Percentiles rank a stretch among this genome's conserved stretches.
Conservation (phyloP, 2,113 vertebrate species). For the Micronycteris hirsuta region DNA sequence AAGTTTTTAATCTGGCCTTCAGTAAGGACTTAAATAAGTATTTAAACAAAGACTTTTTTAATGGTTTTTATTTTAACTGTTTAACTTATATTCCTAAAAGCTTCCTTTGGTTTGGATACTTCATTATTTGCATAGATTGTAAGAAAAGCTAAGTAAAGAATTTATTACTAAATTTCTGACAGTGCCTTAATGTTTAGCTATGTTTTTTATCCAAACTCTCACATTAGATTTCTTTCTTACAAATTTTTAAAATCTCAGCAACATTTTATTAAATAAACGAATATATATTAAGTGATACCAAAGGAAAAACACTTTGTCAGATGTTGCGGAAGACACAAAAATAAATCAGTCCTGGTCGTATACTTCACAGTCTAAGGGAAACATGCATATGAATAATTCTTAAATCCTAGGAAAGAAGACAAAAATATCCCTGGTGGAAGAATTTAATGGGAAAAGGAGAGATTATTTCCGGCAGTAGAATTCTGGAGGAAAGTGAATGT, state of each 20-base stretch:
- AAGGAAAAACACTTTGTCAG: background rate
- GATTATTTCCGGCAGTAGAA: background rate
- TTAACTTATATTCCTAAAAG: background rate
- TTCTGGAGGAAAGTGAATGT: background rate
- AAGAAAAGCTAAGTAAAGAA: background rate
- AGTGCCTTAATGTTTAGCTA: background rate
- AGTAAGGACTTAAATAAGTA: background rate
- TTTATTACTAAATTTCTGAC: background rate
- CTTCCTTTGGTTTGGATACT: background rate
- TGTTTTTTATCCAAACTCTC: background rate
- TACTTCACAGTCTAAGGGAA: background rate
- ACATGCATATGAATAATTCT: background rate
- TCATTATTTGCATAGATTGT: background rate
- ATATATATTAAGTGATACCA: background rate
- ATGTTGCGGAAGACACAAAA: background rate
- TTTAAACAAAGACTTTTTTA: background rate
- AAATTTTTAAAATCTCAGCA: background rate
- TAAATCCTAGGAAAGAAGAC: background rate
- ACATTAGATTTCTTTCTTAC: background rate
- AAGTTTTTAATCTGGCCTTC: constrained; percentile 20
- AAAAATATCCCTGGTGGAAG: background rate
- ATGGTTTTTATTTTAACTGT: background rate
- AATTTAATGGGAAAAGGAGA: background rate
- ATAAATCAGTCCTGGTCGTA: background rate
- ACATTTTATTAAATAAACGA: background rate